A percentile compares a stretch with the other conserved stretches of the same genome.
Conservation (phyloP, 1,140 invertebrate genomes). For the Hestina assimilis region DNA sequence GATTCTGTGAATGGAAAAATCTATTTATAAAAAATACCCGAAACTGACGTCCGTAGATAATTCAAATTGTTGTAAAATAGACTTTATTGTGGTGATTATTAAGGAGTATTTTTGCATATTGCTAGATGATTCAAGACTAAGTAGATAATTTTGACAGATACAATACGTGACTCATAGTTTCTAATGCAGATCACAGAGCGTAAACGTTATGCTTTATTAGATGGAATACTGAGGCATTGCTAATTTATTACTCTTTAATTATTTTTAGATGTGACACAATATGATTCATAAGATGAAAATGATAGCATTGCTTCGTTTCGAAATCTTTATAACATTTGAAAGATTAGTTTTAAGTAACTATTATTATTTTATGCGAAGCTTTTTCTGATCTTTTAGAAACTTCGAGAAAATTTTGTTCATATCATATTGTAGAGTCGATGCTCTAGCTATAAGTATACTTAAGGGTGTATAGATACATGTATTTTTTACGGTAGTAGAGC, state of each 20-base stretch:
- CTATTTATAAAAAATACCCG: conserved; percentile 37
- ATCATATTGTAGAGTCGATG: too few relatives aligned
- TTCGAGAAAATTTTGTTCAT: too few relatives aligned
- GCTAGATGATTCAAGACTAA: conserved; percentile 19
- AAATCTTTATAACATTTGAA: too few relatives aligned
- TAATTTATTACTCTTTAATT: conserved; percentile 13
- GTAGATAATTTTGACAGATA: conserved; percentile 44
- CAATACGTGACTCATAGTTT: conserved; percentile 47
- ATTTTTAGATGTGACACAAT: conserved; percentile 9
- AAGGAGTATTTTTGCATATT: conserved; percentile 20
- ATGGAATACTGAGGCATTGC: conserved; percentile 13
- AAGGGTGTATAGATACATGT: too few relatives aligned
- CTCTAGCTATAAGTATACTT: too few relatives aligned
- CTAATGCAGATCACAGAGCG: conserved; percentile 42
- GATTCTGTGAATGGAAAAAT: conserved; percentile 59
- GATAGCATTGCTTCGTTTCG: not conserved
- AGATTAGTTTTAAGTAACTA: too few relatives aligned
- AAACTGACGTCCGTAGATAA: conserved; percentile 34
- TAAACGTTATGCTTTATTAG: conserved; percentile 12
- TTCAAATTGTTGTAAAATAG: not conserved
- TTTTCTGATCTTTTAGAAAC: too few relatives aligned
- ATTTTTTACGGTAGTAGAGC: too few relatives aligned
- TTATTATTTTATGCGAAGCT: too few relatives aligned
- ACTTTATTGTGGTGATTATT: not conserved
- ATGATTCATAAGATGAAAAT: conserved; percentile 1